Base-by-base conservation (phyloP, 2,797 vertebrate species). In the Melopsittacus undulatus region DNA sequence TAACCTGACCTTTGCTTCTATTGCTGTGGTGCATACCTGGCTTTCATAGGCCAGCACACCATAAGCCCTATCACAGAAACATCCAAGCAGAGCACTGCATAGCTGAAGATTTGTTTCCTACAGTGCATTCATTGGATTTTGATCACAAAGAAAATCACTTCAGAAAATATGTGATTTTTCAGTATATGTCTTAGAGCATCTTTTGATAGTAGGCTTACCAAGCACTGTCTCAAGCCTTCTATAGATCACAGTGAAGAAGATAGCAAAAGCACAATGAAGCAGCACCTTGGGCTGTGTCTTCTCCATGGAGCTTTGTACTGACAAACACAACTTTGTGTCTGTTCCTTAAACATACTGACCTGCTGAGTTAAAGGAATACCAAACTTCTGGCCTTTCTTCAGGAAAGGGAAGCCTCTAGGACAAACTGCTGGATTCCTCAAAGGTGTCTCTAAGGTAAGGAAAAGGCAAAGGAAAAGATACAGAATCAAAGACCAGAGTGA, bases 1-100 rank as follows among this genome's bases (percentile, higher is more conserved):
- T 73, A 66, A 52, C 43, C 11, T 19, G 43, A 17, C 38, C 27
- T 13, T 40, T 66, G 29, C 30, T 84, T 70, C 49, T 73, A 5
- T 36, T 54, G 38, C 9, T 10, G 11, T 21, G 10, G 51, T 76
- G 27, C 0, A 0, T n/a, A 69, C 9, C 29, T n/a, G 56, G 13
- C 24, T 81, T 73, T 73, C 18, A 1, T 2, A 42, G n/a, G 17
- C 29, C 20, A 74, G 40, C 15, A 52, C 23, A 23, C 36, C 45
- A 22, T 4, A n/a, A 84, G 8, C 4, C 8, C n/a, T 64, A 29
- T 11, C 57, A 51, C 19, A 83, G 83, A 81, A 82, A 49, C 30
- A 11, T 29, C 43, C 3, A 29, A 72, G 42, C 23, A 62, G 46
- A 79, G n/a, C 23, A 23, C 10, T 43, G 49, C 29, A 20, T 10